phyloP scores from a whole-genome alignment of 2,797 vertebrate species.

The Eutrigla gurnardus region DNA sequence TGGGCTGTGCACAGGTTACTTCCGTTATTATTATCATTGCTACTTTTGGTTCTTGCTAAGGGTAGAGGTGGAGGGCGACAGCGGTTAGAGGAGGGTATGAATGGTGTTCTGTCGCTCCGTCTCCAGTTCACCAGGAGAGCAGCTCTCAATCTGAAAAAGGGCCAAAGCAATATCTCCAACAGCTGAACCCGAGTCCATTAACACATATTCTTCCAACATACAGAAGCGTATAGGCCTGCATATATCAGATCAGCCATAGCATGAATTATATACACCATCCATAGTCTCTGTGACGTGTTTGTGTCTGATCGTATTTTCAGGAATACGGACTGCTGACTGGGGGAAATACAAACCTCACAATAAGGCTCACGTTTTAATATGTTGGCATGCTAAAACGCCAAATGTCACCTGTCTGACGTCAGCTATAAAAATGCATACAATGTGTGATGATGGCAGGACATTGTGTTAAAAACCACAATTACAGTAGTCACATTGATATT shows the following conservation, averaged over 20 bases:
- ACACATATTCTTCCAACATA: constrained; percentile 2
- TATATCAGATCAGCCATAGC: constrained; percentile 13
- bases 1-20: constrained; percentile 15
- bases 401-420: background rate
- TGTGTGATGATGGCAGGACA: background rate
- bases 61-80: background rate
- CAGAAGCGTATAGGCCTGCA: background rate
- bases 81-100: background rate
- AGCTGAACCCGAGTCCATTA: constrained; percentile 17
- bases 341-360: background rate
- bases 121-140: background rate
- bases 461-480: background rate
- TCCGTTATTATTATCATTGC: constrained; percentile 6
- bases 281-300: background rate
- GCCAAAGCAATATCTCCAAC: constrained; percentile 26
- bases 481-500: background rate
- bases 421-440: background rate
- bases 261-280: constrained; percentile 10
- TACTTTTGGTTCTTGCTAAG: constrained; percentile 17
- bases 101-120: constrained; percentile 10
- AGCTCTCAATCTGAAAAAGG: constrained; percentile 5
- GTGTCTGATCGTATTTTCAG: constrained; percentile 9
- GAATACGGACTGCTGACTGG: background rate
- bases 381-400: background rate
- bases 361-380: background rate